Percentiles rank a stretch among this genome's conserved stretches.
Evolutionary conservation across 2,797 vertebrate species (phyloP).

Genomic region (Coilia nasus): DNA sequence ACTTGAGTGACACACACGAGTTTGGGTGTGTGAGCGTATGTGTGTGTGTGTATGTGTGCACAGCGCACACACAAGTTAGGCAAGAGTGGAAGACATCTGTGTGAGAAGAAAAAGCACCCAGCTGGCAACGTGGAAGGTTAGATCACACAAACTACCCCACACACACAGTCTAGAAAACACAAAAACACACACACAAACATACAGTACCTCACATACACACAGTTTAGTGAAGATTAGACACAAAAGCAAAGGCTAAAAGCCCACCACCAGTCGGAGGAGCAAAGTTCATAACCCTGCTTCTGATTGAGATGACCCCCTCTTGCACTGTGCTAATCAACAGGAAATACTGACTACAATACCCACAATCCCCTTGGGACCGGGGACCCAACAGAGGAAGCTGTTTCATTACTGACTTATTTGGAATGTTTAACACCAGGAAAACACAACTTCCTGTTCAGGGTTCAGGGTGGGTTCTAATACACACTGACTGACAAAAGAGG

Average conservation of each 20-base stretch:
- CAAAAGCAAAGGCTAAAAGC: constrained; percentile 32
- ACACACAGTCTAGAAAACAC: constrained; percentile 9
- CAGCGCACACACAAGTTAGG: background rate
- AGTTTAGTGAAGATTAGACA: constrained; percentile 48
- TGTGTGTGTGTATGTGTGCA: background rate
- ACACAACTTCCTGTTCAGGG: constrained; percentile 6
- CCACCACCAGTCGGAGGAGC: constrained; percentile 59
- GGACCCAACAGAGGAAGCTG: background rate
- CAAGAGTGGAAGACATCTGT: background rate
- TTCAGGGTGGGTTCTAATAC: background rate
- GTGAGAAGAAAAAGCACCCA: background rate
- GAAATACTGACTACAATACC: constrained; percentile 48
- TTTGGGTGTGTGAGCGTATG: background rate
- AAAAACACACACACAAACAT: constrained; percentile 37
- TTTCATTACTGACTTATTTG: background rate
- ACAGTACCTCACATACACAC: constrained; percentile 33
- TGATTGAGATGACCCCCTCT: background rate
- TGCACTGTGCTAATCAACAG: background rate
- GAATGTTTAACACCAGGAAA: background rate
- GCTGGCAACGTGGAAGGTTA: background rate
- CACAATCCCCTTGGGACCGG: constrained; percentile 27
- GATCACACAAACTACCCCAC: constrained; percentile 10
- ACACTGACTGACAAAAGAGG: background rate
- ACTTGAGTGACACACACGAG: background rate
- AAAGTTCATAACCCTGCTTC: background rate